A percentile compares a stretch with the other conserved stretches of the same genome.
Conservation (phyloP, 2,888 invertebrate species). For the Eupithecia exiguata region DNA sequence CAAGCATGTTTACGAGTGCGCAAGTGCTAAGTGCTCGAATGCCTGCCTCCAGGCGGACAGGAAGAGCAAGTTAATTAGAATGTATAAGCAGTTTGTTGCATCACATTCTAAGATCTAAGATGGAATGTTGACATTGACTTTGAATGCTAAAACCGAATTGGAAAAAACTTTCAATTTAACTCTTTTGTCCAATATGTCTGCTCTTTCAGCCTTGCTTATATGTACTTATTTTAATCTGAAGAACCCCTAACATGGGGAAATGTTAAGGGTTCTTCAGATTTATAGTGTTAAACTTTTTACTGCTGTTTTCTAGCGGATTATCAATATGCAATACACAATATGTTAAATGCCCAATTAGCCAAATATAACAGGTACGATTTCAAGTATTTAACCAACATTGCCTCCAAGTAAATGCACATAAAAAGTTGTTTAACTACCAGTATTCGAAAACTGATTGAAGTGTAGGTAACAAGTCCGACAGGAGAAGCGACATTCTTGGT, state of each 20-base stretch:
- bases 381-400: neutral
- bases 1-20: slow-evolving; percentile 33
- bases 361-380: neutral
- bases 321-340: neutral
- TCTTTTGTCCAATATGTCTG: neutral
- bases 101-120: slow-evolving; percentile 44
- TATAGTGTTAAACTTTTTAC: neutral
- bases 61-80: slow-evolving; percentile 66
- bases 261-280: neutral
- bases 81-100: slow-evolving; percentile 64
- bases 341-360: neutral
- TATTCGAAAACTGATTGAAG: slow-evolving; percentile 45
- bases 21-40: slow-evolving; percentile 54
- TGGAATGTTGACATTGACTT: slow-evolving; percentile 11
- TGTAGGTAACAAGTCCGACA: slow-evolving; percentile 48
- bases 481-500: slow-evolving; percentile 53
- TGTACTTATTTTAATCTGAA: too few relatives aligned
- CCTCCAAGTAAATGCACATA: slow-evolving; percentile 19
- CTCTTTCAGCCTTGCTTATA: too few relatives aligned
- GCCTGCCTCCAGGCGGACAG: slow-evolving; percentile 52
- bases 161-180: neutral
- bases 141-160: neutral
- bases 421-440: slow-evolving; percentile 32
- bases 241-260: neutral
- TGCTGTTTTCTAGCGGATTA: neutral